Base-by-base conservation (phyloP, 1,140 invertebrate species). In the Drosophila busckii region DNA sequence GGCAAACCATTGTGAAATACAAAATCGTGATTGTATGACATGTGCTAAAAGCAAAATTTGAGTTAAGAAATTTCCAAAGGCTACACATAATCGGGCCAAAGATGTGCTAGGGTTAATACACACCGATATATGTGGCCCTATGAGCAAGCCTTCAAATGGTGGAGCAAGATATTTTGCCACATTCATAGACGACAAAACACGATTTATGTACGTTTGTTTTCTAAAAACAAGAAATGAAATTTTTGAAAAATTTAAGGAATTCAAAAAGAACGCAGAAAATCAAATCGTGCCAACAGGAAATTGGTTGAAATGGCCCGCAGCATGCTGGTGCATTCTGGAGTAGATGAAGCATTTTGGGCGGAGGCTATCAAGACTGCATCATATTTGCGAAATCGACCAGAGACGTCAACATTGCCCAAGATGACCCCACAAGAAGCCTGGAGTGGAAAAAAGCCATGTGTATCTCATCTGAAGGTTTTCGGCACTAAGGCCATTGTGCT, bases 301-400 rank as follows among this genome's bases (percentile, higher is more conserved):
- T 26, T 85, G 13, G 37, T 83, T 7, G 67, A 87, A 16, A 69
- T 65, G 48, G 62, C 64, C 1, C 41, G 71, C 25, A 82, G 83
- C 29, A 54, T 90, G 40, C 25, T 90, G 3, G 31, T 85, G 3
- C 80, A 89, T 50, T 65, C 67, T 37, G 42, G 65, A 34, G n/a
- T 89, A 8, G 22, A 29, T n/a, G 37, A 58, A 48, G 6, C 19
- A 7, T 66, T 69, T 22, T 71, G 68, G 68, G 67, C 63, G 29
- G 68, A 76, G 28, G 70, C 63, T 10, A 37, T 61, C 1, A 46
- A 37, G 8, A 61, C 67, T 8, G 58, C 63, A 1, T 35, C 38
- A n/a, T 64, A 64, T 16, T 16, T 76, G 4, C 25, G 37, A 29
- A 76, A 70, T 48, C 25, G 59, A 12, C 67, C 45, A 34, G 40